Evolutionary conservation across 2,888 invertebrate species (phyloP).

Genomic region (Heliconius cydno): DNA sequence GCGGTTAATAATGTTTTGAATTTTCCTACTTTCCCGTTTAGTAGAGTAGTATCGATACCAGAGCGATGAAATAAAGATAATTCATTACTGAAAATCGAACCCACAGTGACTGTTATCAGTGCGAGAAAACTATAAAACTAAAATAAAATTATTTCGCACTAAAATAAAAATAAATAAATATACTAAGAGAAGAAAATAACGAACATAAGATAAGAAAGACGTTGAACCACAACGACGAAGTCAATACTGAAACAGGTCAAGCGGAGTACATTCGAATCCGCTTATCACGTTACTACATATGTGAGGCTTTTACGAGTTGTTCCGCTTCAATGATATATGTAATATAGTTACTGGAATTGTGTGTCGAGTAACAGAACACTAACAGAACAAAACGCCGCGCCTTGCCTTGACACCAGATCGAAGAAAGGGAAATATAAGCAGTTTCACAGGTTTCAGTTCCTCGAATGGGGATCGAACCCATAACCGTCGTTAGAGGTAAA

Average conservation of each 20-base stretch:
- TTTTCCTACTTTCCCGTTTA: neutral
- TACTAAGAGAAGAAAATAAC: neutral
- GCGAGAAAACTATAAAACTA: no score
- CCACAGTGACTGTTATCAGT: no score
- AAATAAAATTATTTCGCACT: no score
- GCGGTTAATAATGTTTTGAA: neutral
- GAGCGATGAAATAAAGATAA: no score
- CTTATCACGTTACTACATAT: conserved; percentile 20
- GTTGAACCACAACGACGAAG: conserved; percentile 18
- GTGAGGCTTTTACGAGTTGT: neutral
- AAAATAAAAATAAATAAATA: no score
- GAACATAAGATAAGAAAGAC: conserved; percentile 1
- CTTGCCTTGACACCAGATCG: neutral
- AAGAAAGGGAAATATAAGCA: neutral
- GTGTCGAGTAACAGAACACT: neutral
- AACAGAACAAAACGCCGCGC: neutral
- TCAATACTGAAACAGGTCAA: conserved; percentile 42
- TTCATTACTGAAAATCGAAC: no score
- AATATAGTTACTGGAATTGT: no score
- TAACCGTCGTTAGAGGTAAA: no score
- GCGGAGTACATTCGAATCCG: conserved; percentile 29
- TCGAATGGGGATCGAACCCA: no score
- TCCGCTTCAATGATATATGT: neutral
- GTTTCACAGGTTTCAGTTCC: no score
- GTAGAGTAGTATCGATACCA: no score